Conservation (phyloP, 2,797 vertebrate species). For the Tachyglossus aculeatus region DNA sequence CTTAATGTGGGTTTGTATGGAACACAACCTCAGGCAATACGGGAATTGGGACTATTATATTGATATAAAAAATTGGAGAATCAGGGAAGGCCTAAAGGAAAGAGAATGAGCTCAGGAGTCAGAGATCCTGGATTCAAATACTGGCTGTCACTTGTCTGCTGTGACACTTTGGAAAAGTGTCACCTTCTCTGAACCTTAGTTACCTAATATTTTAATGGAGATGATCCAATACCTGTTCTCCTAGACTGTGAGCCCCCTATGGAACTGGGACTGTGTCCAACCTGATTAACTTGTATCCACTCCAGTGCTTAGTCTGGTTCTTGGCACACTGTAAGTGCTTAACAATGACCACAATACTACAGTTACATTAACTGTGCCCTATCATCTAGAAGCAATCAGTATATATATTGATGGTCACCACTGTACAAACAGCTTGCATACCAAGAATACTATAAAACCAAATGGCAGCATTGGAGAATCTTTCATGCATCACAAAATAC, state of each 20-base stretch:
- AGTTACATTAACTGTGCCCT: not conserved
- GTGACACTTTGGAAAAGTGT: not conserved
- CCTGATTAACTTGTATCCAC: too few species aligned
- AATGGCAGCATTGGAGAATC: constrained; percentile 16
- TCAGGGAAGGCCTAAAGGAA: too few species aligned
- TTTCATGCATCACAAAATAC: constrained; percentile 30
- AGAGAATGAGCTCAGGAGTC: constrained; percentile 18
- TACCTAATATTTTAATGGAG: constrained; percentile 30
- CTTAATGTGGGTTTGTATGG: too few species aligned
- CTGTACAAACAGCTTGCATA: constrained; percentile 20
- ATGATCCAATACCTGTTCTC: constrained; percentile 22
- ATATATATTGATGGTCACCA: too few species aligned
- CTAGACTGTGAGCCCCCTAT: too few species aligned
- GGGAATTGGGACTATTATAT: too few species aligned
- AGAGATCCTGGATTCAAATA: constrained; percentile 5
- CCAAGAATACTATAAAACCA: constrained; percentile 1
- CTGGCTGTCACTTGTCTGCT: constrained; percentile 34
- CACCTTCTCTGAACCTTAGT: constrained; percentile 23
- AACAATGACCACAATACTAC: not conserved
- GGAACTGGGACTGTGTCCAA: too few species aligned
- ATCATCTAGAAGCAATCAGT: not conserved
- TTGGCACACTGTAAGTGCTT: not conserved
- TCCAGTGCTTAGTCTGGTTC: constrained; percentile 2
- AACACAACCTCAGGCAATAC: too few species aligned
- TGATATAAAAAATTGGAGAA: too few species aligned